Evolutionary conservation across 2,888 invertebrate species (phyloP).

Genomic region (Omphaloscelis lunosa): DNA sequence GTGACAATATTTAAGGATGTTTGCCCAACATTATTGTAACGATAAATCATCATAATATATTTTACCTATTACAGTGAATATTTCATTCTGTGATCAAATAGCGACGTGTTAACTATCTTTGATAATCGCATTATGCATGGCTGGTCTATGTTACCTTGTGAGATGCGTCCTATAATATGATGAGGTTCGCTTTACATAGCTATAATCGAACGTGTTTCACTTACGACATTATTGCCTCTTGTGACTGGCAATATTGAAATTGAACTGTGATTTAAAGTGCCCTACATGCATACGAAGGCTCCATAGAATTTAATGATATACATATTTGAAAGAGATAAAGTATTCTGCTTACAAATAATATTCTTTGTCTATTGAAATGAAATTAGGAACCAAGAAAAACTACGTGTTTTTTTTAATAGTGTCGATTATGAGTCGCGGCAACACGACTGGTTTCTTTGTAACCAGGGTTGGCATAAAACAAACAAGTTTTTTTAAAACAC

Average conservation of each 20-base stretch:
- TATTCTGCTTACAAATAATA: background rate
- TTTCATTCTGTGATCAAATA: too few species aligned
- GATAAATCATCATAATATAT: too few species aligned
- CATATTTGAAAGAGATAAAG: background rate
- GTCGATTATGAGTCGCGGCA: background rate
- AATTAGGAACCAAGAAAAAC: background rate
- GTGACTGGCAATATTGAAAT: conserved; percentile 14
- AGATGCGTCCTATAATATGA: conserved; percentile 2
- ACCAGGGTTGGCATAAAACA: too few species aligned
- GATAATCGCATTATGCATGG: too few species aligned
- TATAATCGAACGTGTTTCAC: conserved; percentile 9
- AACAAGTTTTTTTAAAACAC: too few species aligned
- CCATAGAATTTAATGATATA: background rate
- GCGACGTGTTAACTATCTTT: too few species aligned
- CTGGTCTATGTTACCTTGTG: too few species aligned
- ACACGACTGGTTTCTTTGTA: background rate
- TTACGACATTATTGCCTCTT: conserved; percentile 12
- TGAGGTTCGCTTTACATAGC: background rate
- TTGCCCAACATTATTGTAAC: too few species aligned
- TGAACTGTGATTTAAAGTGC: conserved; percentile 14
- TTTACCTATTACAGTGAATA: too few species aligned
- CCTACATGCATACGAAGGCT: background rate
- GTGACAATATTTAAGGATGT: too few species aligned
- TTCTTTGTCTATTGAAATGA: background rate
- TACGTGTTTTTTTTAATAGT: too few species aligned